Evolutionary conservation across 2,797 vertebrate genomes (phyloP), one percentile per base, ranked within the genome.

Genomic region (Artibeus jamaicensis): DNA sequence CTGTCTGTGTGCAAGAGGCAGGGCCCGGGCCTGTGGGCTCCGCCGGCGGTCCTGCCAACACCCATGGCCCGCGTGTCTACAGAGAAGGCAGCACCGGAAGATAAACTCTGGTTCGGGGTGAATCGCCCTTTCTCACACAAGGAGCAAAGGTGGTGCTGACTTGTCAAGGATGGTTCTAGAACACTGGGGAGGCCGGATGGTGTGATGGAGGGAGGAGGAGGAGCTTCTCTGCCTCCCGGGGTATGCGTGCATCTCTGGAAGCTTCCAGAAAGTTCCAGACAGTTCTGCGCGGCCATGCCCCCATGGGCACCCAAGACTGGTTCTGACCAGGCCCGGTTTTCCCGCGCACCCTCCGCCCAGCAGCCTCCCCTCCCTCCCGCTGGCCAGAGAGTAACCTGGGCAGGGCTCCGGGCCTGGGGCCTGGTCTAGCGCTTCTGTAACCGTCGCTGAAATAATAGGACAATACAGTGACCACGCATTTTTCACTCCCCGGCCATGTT

Each of bases 401-500:
- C 46, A 44, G 86, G 39, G 39, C 62, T 21, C 48, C 32, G 55
- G 91, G 62, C 81, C 59, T 0, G 5, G 0, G 48, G 29, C 79
- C 89, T 55, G 74, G 81, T 74, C 93, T 32, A n/a, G 86, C 19
- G 8, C 37, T 39, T 46, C 0, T 0, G 34, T 48, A 42, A 83
- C 71, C 59, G 50, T 15, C 3, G 4, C 37, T 8, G 18, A n/a
- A 34, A 71, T 22, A 62, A 57, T 22, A 22, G 48, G 73, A 55
- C 10, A 6, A 46, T 8, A 3, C 1, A 24, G 81, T 0, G 59
- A 59, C 67, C 24, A 1, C 16, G 6, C 10, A 22, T 18, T 39
- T 34, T 12, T 62, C 46, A 0, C 57, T 10, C 19, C 29, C 6
- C 1, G 29, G 55, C 93, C n/a, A 0, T 0, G 2, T 2, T 4